phyloP scores from a whole-genome alignment of 1,140 invertebrate species.

The Atopsyche davidsoni region DNA sequence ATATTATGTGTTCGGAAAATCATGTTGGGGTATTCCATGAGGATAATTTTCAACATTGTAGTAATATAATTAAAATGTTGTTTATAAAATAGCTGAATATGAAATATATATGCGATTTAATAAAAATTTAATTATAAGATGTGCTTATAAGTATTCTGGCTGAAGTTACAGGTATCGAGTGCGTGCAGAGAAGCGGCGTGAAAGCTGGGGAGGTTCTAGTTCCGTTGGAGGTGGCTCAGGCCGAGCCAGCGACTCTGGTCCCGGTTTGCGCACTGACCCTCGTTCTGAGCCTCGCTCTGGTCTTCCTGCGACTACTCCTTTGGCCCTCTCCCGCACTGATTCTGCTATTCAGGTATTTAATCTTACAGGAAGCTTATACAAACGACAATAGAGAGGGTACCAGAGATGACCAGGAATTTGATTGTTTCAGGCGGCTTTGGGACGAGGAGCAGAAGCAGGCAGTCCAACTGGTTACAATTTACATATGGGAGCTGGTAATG shows the following conservation, averaged over 20 bases:
- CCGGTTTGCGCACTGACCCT: constrained; percentile 27
- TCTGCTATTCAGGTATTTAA: constrained; percentile 41
- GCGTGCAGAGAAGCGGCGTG: constrained; percentile 50
- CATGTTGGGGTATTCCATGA: too few relatives aligned
- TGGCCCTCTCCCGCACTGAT: constrained; percentile 38
- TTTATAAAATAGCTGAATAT: background rate
- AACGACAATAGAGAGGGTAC: too few relatives aligned
- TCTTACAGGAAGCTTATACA: too few relatives aligned
- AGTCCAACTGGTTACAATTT: constrained; percentile 54
- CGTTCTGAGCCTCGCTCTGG: constrained; percentile 17
- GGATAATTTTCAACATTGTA: too few relatives aligned
- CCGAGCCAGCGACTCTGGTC: constrained; percentile 15
- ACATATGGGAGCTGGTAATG: constrained; percentile 72
- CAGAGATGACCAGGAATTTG: too few relatives aligned
- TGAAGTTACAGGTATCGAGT: constrained; percentile 39
- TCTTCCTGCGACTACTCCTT: constrained; percentile 21
- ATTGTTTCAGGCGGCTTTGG: constrained; percentile 39
- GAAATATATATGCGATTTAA: constrained; percentile 1
- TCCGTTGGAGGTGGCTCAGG: constrained; percentile 27
- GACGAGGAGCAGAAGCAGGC: constrained; percentile 34
- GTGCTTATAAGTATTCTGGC: background rate
- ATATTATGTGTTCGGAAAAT: too few relatives aligned
- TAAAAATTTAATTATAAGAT: too few relatives aligned
- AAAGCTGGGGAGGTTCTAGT: constrained; percentile 43
- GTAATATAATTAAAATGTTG: too few relatives aligned